Conservation (phyloP, 2,888 invertebrate species). For the Orchesella flavescens region DNA sequence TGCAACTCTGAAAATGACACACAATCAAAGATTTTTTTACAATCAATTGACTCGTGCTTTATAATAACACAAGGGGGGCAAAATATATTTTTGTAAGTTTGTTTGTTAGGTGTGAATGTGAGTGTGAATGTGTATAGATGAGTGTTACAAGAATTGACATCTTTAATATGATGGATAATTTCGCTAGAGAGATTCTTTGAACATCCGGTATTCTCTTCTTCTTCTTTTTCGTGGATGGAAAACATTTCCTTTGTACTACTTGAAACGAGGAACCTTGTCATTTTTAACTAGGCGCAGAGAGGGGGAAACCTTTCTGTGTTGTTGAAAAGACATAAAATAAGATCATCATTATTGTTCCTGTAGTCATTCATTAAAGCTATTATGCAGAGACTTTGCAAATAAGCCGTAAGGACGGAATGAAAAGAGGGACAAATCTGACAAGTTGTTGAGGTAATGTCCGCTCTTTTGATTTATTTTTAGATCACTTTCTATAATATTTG, state of each 20-base stretch:
- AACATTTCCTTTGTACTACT: not conserved
- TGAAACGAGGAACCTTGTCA: not conserved
- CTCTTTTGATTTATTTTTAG: conserved; percentile 54
- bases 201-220: conserved; percentile 10
- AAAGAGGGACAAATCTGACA: conserved; percentile 53
- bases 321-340: not conserved
- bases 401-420: conserved; percentile 58
- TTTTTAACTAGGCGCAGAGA: conserved; percentile 29
- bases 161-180: no score
- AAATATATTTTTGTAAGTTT: not conserved
- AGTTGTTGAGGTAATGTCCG: conserved; percentile 53
- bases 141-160: conserved; percentile 25
- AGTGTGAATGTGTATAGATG: conserved; percentile 56
- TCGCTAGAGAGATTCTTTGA: not conserved
- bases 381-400: conserved; percentile 35
- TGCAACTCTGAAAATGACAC: not conserved
- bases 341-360: not conserved
- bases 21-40: no score
- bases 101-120: conserved; percentile 48
- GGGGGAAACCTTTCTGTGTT: not conserved
- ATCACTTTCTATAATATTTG: conserved; percentile 46
- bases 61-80: no score
- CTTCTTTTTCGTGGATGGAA: conserved; percentile 13
- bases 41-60: no score
- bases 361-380: conserved; percentile 15